Evolutionary conservation across 2,888 invertebrate genomes (phyloP), one percentile per base, ranked within the genome.

Genomic region (Neoaliturus tenellus): DNA sequence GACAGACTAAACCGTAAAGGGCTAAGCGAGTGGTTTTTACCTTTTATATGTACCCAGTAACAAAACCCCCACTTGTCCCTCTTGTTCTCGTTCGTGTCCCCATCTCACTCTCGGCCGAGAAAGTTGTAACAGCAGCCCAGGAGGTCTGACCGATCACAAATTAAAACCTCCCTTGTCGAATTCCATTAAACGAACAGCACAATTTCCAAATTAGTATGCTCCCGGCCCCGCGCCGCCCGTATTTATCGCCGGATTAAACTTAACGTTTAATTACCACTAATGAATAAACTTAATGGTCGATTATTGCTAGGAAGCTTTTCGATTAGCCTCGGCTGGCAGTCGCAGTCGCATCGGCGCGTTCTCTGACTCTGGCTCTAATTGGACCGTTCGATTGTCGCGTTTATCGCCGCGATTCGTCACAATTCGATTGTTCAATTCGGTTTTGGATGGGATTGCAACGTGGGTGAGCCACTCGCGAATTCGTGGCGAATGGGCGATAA

Each of bases 191-290:
- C 44, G 73, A 75, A 75, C 73, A 75, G 73, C 73, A 75, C 73
- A 75, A 75, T 75, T 55, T 78, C 78, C 78, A 55, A 78, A 78
- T 78, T 78, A 78, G 78, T 78, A 78, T 78, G 78, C 78, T 78
- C 55, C 55, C 55, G 55, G 78, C 55, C 55, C 55, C 55, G 33
- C 35, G 78, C 55, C 1, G 35, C 17, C 35, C 75, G 44, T 78
- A 78, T 78, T 78, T 78, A 78, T 55, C 78, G 78, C 78, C 33
- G 51, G 78, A 78, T 78, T 78, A 78, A 78, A 78, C 55, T 78
- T 78, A 78, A 78, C 78, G 78, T 78, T 78, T 78, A 78, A 78
- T 78, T 78, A 78, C 78, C n/a, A 31, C 78, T 78, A 78, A 78
- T 78, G 78, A 78, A 78, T 78, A 78, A 78, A 78, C 78, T 78